These are phyloP conservation scores for Gallinago media DNA, from an alignment of 2,113 vertebrate species.

Conservation along the genomic window DNA sequence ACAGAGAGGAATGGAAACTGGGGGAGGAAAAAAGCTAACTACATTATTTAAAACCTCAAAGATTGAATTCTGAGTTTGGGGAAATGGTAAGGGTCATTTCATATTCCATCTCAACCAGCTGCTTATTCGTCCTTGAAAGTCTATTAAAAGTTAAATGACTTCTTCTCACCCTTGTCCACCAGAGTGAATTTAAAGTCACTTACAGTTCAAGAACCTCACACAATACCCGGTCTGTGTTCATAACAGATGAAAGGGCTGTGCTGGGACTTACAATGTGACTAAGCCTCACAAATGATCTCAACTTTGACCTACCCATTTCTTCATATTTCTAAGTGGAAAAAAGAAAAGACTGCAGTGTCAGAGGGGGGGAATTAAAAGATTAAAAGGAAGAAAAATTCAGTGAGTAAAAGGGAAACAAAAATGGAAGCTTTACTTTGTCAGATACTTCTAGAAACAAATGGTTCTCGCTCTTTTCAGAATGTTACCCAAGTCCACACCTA, in stretches of 20 bases:
- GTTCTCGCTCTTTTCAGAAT: background rate
- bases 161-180: slow-evolving; percentile 57
- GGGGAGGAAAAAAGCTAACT: background rate
- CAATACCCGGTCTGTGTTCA: slow-evolving; percentile 46
- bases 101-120: slow-evolving; percentile 39
- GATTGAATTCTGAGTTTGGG: slow-evolving; percentile 13
- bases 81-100: slow-evolving; percentile 34
- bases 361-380: background rate
- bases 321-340: slow-evolving; percentile 42
- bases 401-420: slow-evolving; percentile 26
- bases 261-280: slow-evolving; percentile 40
- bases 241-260: slow-evolving; percentile 53
- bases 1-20: background rate
- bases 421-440: background rate
- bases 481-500: background rate
- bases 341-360: slow-evolving; percentile 12
- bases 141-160: slow-evolving; percentile 61
- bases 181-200: slow-evolving; percentile 66
- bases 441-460: background rate
- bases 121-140: slow-evolving; percentile 48
- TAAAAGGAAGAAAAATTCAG: slow-evolving; percentile 37
- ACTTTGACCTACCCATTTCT: slow-evolving; percentile 67
- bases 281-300: slow-evolving; percentile 52
- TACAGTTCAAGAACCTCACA: slow-evolving; percentile 67
- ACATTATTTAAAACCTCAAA: slow-evolving; percentile 32